Conservation (phyloP, 1,140 invertebrate genomes). For the Drosophila ohnishii region DNA sequence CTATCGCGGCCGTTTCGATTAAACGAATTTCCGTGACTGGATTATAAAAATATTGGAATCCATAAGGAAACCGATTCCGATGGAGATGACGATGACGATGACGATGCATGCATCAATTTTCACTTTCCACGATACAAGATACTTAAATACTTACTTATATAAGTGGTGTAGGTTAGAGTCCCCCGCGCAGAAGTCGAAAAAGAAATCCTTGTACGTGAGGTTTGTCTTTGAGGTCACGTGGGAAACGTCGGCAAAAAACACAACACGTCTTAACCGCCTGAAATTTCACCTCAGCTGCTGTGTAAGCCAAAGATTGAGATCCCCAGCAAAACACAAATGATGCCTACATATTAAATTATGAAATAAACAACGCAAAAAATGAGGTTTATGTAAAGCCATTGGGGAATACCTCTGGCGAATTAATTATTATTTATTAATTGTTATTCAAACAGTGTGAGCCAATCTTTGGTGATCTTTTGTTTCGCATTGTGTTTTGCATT, state of each 20-base stretch:
- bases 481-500: constrained; percentile 26
- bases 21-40: constrained; percentile 74
- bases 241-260: constrained; percentile 45
- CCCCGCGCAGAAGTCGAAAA: constrained; percentile 44
- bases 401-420: constrained; percentile 26
- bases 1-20: constrained; percentile 51
- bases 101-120: constrained; percentile 76
- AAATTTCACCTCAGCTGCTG: constrained; percentile 56
- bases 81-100: constrained; percentile 58
- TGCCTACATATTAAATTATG: constrained; percentile 15
- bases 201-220: constrained; percentile 80
- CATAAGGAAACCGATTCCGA: constrained; percentile 73
- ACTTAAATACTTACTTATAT: constrained; percentile 60
- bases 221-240: constrained; percentile 75
- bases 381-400: constrained; percentile 46
- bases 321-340: constrained; percentile 16
- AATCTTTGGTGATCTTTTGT: constrained; percentile 61
- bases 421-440: constrained; percentile 74
- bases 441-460: constrained; percentile 69
- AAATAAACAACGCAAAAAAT: constrained; percentile 33
- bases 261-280: constrained; percentile 37
- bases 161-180: constrained; percentile 45
- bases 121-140: constrained; percentile 73
- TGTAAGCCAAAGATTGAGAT: constrained; percentile 45
- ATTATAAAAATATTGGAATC: constrained; percentile 80